Evolutionary conservation across 2,113 vertebrate genomes (phyloP).

Genomic region (Brachyhypopomus gauderio): DNA sequence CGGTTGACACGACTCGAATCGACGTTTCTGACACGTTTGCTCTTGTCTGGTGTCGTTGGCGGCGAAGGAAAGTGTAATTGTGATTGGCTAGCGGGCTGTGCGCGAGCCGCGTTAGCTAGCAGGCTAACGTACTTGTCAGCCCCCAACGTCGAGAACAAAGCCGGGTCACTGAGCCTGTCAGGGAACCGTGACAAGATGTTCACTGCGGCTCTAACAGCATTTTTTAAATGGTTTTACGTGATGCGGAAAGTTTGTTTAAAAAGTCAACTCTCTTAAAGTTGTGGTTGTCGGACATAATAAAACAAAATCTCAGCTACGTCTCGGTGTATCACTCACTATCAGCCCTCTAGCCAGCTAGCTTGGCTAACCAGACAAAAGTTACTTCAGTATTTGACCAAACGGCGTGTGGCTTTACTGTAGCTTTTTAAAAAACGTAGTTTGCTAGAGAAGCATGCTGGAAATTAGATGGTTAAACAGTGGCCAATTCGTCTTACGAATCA

Average conservation of each 20-base stretch:
- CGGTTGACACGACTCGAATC: background rate
- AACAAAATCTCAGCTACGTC: background rate
- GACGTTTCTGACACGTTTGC: background rate
- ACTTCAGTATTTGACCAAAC: too few species aligned
- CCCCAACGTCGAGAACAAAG: slow-evolving; percentile 51
- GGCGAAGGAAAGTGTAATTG: background rate
- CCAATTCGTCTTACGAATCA: too few species aligned
- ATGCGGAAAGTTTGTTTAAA: too few species aligned
- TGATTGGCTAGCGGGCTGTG: slow-evolving; percentile 1
- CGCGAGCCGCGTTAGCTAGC: background rate
- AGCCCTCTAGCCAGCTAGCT: background rate
- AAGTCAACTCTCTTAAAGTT: too few species aligned
- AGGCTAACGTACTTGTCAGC: background rate
- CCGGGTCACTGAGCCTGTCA: slow-evolving; percentile 27
- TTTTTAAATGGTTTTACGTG: too few species aligned
- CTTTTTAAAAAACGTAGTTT: too few species aligned
- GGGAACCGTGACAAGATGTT: background rate
- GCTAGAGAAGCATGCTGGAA: too few species aligned
- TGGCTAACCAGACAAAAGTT: too few species aligned
- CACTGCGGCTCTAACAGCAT: background rate
- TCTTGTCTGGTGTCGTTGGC: background rate
- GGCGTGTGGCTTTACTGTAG: too few species aligned
- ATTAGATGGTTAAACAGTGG: too few species aligned
- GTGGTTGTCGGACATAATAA: background rate
- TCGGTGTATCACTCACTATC: background rate